Evolutionary conservation across 2,888 invertebrate genomes (phyloP).

Genomic region (Acronicta leporina): DNA sequence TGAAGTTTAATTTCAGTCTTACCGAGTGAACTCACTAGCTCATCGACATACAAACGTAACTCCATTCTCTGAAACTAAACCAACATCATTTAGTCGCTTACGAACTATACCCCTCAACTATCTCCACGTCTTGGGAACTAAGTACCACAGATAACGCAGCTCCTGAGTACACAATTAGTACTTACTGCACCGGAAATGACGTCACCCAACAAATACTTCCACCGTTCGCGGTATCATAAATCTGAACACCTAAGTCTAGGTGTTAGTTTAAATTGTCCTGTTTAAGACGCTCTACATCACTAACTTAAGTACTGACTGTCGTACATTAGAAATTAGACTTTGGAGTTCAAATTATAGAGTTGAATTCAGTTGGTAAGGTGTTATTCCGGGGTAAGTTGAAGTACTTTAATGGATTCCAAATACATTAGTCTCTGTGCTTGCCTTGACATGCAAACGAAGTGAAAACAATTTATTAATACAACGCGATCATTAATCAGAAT

Average conservation of each 20-base stretch:
- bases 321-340: constrained; percentile 33
- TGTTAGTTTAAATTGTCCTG: constrained; percentile 68
- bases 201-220: constrained; percentile 51
- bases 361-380: constrained; percentile 16
- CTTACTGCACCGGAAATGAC: constrained; percentile 44
- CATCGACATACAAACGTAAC: constrained; percentile 34
- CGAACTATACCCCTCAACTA: constrained; percentile 32
- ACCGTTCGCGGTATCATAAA: constrained; percentile 58
- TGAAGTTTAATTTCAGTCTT: constrained; percentile 3
- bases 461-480: constrained; percentile 60
- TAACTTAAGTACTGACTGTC: constrained; percentile 52
- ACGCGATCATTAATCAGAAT: constrained; percentile 55
- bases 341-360: constrained; percentile 26
- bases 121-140: constrained; percentile 27
- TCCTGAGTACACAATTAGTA: constrained; percentile 37
- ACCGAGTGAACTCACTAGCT: constrained; percentile 10
- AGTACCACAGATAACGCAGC: constrained; percentile 42
- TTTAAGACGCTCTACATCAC: constrained; percentile 57
- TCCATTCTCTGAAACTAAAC: constrained; percentile 33
- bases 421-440: constrained; percentile 64
- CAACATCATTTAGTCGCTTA: constrained; percentile 41
- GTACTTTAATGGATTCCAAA: constrained; percentile 66
- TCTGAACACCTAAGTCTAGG: constrained; percentile 67
- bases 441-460: constrained; percentile 55
- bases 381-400: constrained; percentile 43